Percentiles rank a stretch among this genome's conserved stretches.
Conservation (phyloP, 2,113 vertebrate genomes). For the Scortum barcoo region DNA sequence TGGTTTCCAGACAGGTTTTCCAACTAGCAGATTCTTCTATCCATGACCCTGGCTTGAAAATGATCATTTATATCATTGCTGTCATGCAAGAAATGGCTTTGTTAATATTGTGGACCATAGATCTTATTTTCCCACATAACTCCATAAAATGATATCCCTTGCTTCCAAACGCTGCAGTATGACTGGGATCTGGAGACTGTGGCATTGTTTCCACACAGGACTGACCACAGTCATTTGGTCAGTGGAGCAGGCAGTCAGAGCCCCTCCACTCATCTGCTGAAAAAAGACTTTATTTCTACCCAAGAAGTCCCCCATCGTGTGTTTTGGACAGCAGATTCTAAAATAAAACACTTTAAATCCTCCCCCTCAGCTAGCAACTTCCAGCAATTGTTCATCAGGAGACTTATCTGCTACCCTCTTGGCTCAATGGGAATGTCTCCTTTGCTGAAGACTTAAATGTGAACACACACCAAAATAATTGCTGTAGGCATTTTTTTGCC, state of each 20-base stretch:
- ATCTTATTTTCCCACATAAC: constrained; percentile 8
- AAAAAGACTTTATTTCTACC: constrained; percentile 53
- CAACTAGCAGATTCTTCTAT: neutral
- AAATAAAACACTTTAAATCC: constrained; percentile 80
- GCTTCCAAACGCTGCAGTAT: constrained; percentile 10
- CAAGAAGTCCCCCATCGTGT: constrained; percentile 63
- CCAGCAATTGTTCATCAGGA: constrained; percentile 84
- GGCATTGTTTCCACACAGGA: constrained; percentile 35
- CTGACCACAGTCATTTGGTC: constrained; percentile 34
- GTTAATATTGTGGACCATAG: neutral
- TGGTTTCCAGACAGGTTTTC: constrained; percentile 9
- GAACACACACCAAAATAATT: constrained; percentile 19
- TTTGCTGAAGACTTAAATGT: constrained; percentile 47
- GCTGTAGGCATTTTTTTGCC: neutral
- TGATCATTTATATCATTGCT: neutral
- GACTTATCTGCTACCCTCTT: constrained; percentile 77
- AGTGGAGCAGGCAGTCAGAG: constrained; percentile 18
- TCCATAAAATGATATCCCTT: neutral
- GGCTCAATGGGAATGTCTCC: constrained; percentile 65
- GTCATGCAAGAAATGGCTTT: constrained; percentile 5
- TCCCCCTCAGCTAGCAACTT: constrained; percentile 76
- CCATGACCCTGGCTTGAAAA: neutral
- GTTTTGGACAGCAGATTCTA: constrained; percentile 72
- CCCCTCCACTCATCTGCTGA: constrained; percentile 17
- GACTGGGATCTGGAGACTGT: constrained; percentile 1